These are phyloP conservation scores for Anniella stebbinsi DNA, from an alignment of 2,797 vertebrate genomes.

Conservation along the genomic window DNA sequence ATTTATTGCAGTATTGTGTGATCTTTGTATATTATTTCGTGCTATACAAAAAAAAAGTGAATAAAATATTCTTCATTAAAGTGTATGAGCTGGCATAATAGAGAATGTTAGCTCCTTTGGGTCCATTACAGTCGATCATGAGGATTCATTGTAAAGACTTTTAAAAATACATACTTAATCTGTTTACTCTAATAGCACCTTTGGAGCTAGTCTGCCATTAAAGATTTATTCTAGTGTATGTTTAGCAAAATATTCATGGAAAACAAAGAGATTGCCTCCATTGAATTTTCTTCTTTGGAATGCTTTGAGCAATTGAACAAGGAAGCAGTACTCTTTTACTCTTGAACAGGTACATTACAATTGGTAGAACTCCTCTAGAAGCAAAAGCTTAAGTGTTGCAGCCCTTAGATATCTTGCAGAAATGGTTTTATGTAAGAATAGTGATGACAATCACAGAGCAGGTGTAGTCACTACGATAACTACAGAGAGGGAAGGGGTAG, in stretches of 20 bases:
- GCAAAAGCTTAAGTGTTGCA: background rate
- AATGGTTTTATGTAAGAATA: background rate
- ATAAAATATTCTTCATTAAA: constrained; percentile 23
- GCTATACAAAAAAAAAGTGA: background rate
- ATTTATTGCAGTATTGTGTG: constrained; percentile 15
- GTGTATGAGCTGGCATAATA: constrained; percentile 13
- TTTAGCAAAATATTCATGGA: constrained; percentile 14
- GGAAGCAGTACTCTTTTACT: background rate
- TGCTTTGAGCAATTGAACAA: background rate
- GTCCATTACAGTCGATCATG: constrained; percentile 23
- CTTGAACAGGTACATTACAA: background rate
- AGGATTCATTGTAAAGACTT: constrained; percentile 20
- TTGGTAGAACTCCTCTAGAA: background rate
- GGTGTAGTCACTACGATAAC: too few relatives aligned
- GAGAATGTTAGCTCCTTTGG: constrained; percentile 30
- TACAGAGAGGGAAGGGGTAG: too few relatives aligned
- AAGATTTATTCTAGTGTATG: rapidly evolving
- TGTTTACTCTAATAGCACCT: background rate
- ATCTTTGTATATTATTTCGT: background rate
- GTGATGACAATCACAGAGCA: too few relatives aligned
- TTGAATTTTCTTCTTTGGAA: background rate
- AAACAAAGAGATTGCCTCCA: background rate
- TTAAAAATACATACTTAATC: constrained; percentile 39
- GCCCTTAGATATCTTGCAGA: too few relatives aligned
- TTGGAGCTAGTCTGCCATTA: background rate